Evolutionary conservation across 2,113 vertebrate genomes (phyloP).

Genomic region (Rattus norvegicus): DNA sequence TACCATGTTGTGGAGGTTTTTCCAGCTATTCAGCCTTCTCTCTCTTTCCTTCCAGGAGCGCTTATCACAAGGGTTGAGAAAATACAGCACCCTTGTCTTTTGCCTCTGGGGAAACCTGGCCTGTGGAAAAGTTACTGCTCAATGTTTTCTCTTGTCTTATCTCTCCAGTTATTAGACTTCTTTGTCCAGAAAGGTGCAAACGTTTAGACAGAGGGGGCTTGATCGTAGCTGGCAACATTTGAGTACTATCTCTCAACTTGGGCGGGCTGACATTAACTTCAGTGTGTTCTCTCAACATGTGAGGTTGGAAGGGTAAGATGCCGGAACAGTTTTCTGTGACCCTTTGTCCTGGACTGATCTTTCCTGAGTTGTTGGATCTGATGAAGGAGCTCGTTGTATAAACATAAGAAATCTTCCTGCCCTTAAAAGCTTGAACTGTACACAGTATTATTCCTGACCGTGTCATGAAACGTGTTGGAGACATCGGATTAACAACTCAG

Average conservation of each 20-base stretch:
- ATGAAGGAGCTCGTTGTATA: conserved; percentile 49
- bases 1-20: conserved; percentile 48
- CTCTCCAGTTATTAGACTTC: conserved; percentile 44
- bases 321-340: conserved; percentile 59
- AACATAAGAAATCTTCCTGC: conserved; percentile 63
- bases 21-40: conserved; percentile 47
- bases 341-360: conserved; percentile 70
- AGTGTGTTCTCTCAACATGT: conserved; percentile 37
- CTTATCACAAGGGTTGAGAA: conserved; percentile 59
- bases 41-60: conserved; percentile 37
- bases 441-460: conserved; percentile 22
- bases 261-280: conserved; percentile 68
- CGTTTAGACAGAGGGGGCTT: conserved; percentile 58
- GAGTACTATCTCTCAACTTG: conserved; percentile 75
- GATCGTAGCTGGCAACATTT: conserved; percentile 68
- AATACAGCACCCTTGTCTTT: not conserved
- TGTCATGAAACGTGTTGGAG: conserved; percentile 27
- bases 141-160: conserved; percentile 63
- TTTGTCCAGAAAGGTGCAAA: conserved; percentile 67
- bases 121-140: conserved; percentile 57
- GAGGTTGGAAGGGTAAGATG: conserved; percentile 57
- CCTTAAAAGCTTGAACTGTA: conserved; percentile 55
- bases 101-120: conserved; percentile 22
- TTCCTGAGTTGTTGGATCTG: conserved; percentile 47
- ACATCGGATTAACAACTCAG: conserved; percentile 1